phyloP scores from a whole-genome alignment of 2,113 vertebrate species.

The Hemiprocne comata region DNA sequence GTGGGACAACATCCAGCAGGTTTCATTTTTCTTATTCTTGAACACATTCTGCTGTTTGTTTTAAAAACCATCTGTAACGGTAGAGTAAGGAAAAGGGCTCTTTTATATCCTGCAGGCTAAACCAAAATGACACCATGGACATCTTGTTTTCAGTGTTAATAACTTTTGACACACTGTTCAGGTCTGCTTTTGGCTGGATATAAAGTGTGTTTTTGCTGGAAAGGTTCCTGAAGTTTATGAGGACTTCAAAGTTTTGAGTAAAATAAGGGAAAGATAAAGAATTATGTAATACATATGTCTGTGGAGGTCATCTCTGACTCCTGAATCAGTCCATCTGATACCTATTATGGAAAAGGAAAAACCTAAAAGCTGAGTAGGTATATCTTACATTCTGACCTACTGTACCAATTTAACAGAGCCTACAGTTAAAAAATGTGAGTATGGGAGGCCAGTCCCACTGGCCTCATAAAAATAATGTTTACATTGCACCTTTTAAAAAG shows the following conservation, averaged over 20 bases:
- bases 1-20: neutral
- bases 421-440: neutral
- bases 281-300: neutral
- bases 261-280: neutral
- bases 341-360: neutral
- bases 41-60: neutral
- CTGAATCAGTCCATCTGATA: neutral
- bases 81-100: neutral
- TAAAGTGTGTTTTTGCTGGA: neutral
- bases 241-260: neutral
- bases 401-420: neutral
- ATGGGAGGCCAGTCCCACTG: neutral
- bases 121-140: neutral
- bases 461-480: neutral
- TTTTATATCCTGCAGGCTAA: neutral
- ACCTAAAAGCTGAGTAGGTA: neutral
- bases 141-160: neutral
- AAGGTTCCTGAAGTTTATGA: neutral
- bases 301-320: neutral
- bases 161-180: neutral
- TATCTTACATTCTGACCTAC: neutral
- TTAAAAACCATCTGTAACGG: neutral
- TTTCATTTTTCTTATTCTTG: neutral
- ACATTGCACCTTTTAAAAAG: neutral
- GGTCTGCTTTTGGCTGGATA: neutral